Percentiles rank a stretch among this genome's conserved stretches.
These are phyloP conservation scores for Capitella teleta DNA, from an alignment of 1,140 invertebrate species.

Conservation along the genomic window DNA sequence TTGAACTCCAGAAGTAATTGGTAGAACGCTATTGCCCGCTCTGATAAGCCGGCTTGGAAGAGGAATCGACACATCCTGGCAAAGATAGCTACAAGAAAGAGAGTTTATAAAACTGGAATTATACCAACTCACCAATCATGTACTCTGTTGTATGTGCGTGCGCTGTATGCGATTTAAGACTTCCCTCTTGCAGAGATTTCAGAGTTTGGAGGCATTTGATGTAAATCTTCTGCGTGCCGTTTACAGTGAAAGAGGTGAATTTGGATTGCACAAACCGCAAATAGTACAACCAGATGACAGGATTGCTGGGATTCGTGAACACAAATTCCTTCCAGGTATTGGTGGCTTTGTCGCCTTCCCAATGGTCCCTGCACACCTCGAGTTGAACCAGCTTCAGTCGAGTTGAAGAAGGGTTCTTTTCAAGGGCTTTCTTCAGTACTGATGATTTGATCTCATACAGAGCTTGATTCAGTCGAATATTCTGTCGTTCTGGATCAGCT, in stretches of 20 bases:
- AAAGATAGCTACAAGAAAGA: slow-evolving; percentile 34
- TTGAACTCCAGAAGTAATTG: slow-evolving; percentile 47
- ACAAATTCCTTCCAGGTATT: slow-evolving; percentile 42
- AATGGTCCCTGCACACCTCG: slow-evolving; percentile 31
- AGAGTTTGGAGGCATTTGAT: slow-evolving; percentile 37
- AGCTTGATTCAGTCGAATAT: slow-evolving; percentile 6
- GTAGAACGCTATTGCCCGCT: slow-evolving; percentile 42
- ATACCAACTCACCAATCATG: slow-evolving; percentile 9
- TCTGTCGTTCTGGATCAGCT: slow-evolving; percentile 6
- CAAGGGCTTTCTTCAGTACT: slow-evolving; percentile 44
- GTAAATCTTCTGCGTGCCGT: slow-evolving; percentile 32
- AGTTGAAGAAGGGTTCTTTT: slow-evolving; percentile 38
- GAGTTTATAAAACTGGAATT: neutral
- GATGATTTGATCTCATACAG: slow-evolving; percentile 42
- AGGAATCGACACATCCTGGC: slow-evolving; percentile 37
- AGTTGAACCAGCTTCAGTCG: slow-evolving; percentile 35
- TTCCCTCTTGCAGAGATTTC: slow-evolving; percentile 21
- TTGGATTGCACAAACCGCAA: slow-evolving; percentile 34
- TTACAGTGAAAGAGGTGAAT: slow-evolving; percentile 34
- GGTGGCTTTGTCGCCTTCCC: slow-evolving; percentile 32
- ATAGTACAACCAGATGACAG: slow-evolving; percentile 41
- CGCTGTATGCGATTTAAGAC: slow-evolving; percentile 21
- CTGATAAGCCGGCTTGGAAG: slow-evolving; percentile 39
- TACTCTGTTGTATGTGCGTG: slow-evolving; percentile 20
- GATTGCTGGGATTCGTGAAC: slow-evolving; percentile 40